These are phyloP conservation scores for Salpingus planirostris DNA, from an alignment of 2,888 invertebrate genomes.

Conservation along the genomic window DNA sequence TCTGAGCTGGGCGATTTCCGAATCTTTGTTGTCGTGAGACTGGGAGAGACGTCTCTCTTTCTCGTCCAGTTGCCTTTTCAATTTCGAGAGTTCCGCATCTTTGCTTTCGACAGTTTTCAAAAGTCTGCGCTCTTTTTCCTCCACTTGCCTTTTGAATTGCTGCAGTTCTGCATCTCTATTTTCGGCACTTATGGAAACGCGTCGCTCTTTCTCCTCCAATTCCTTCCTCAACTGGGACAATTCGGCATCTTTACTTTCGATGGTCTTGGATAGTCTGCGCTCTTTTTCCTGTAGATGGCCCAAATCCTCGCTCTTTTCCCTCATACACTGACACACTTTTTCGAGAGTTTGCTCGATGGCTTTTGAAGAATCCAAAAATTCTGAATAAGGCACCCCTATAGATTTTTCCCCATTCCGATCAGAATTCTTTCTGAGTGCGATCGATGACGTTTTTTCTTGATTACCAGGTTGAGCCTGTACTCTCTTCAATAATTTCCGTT, in stretches of 20 bases:
- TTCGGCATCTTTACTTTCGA: slow-evolving; percentile 1
- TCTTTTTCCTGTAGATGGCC: neutral
- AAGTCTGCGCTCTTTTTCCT: too few species aligned
- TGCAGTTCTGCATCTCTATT: slow-evolving; percentile 1
- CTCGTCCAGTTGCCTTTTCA: too few species aligned
- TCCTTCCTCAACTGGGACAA: neutral
- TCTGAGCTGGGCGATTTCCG: too few species aligned
- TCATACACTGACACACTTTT: slow-evolving; percentile 5
- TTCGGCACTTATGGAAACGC: slow-evolving; percentile 1
- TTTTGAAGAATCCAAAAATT: slow-evolving; percentile 8
- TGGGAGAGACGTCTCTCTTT: too few species aligned
- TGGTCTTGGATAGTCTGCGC: slow-evolving; percentile 1
- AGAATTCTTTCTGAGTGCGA: too few species aligned
- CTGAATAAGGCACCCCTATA: slow-evolving; percentile 1
- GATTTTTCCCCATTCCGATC: neutral
- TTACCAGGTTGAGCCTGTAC: neutral
- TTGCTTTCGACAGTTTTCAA: too few species aligned
- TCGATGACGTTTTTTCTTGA: neutral
- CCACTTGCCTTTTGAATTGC: neutral
- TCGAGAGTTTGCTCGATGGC: slow-evolving; percentile 4
- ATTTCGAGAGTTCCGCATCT: too few species aligned
- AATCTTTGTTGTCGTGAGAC: too few species aligned
- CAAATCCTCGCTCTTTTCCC: slow-evolving; percentile 5
- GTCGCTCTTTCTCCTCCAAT: too few species aligned
- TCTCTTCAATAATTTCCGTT: too few species aligned